A percentile compares a stretch with the other conserved stretches of the same genome.
These are phyloP conservation scores for Astyanax mexicanus DNA, from an alignment of 2,797 vertebrate species.

Conservation along the genomic window DNA sequence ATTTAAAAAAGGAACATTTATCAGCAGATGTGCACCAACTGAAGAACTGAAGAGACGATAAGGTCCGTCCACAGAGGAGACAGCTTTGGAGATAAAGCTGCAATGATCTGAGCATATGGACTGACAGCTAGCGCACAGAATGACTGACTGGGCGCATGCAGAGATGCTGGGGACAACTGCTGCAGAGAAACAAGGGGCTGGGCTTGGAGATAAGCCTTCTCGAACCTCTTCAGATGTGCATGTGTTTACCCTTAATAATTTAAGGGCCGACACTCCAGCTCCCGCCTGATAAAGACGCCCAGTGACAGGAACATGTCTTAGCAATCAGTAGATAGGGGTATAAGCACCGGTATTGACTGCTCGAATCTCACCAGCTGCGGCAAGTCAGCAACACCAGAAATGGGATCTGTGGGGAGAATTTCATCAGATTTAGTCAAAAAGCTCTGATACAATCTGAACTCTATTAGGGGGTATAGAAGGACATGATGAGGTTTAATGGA, in stretches of 20 bases:
- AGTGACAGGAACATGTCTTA: constrained; percentile 46
- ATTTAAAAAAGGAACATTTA: constrained; percentile 26
- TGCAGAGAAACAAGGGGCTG: constrained; percentile 59
- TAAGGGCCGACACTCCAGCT: constrained; percentile 52
- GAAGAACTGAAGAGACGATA: constrained; percentile 17
- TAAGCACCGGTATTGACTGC: constrained; percentile 44
- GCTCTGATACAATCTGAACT: constrained; percentile 48
- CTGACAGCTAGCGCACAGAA: constrained; percentile 33
- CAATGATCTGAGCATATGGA: constrained; percentile 37
- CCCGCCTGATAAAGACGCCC: constrained; percentile 52
- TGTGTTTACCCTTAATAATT: constrained; percentile 59
- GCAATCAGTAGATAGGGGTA: constrained; percentile 44
- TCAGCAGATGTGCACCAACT: neutral
- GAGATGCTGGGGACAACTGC: constrained; percentile 1
- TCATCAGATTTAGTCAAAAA: constrained; percentile 41
- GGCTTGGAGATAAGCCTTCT: constrained; percentile 59
- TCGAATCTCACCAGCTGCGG: constrained; percentile 36
- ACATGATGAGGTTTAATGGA: constrained; percentile 42
- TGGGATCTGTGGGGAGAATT: constrained; percentile 35
- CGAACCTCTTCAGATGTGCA: constrained; percentile 53
- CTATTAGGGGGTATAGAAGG: constrained; percentile 24
- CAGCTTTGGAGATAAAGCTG: constrained; percentile 41
- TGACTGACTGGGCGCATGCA: constrained; percentile 20
- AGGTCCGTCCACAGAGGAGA: constrained; percentile 22
- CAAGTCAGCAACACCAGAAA: constrained; percentile 54